Conservation (phyloP, 2,113 vertebrate species). For the Regulus satrapa region DNA sequence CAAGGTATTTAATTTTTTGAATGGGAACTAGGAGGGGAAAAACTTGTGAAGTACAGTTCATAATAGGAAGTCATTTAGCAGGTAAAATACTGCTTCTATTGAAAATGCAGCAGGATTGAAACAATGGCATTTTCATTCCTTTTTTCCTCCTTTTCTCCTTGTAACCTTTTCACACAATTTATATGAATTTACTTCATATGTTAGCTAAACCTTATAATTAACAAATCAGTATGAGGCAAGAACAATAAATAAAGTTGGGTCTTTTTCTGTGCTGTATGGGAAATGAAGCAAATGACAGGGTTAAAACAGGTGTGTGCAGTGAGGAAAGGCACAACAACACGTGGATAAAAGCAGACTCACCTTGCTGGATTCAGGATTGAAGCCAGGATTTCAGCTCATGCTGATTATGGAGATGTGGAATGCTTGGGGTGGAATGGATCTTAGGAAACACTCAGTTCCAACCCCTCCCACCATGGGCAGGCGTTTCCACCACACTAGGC, state of each 20-base stretch:
- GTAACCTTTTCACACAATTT: not conserved
- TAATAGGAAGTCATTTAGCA: not conserved
- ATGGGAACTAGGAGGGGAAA: not conserved
- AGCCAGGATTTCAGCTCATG: not conserved
- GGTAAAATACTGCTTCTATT: not conserved
- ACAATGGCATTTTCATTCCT: not conserved
- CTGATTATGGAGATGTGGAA: not conserved
- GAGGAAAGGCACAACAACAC: not conserved
- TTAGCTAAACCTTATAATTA: not conserved
- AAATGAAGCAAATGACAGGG: not conserved
- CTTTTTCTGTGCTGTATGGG: not conserved
- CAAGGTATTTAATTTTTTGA: constrained; percentile 36
- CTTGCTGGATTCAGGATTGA: not conserved
- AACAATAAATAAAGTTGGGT: not conserved
- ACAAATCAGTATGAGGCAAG: not conserved
- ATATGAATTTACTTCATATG: not conserved
- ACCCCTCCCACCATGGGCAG: not conserved
- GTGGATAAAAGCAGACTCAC: not conserved
- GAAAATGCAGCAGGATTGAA: not conserved
- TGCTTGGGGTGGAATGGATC: not conserved
- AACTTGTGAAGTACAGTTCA: not conserved
- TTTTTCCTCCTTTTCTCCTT: not conserved
- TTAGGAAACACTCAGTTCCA: not conserved
- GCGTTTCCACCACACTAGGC: too few relatives aligned
- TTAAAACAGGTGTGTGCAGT: not conserved